Base-by-base conservation (phyloP, 2,888 invertebrate genomes). In the Mythimna impura region DNA sequence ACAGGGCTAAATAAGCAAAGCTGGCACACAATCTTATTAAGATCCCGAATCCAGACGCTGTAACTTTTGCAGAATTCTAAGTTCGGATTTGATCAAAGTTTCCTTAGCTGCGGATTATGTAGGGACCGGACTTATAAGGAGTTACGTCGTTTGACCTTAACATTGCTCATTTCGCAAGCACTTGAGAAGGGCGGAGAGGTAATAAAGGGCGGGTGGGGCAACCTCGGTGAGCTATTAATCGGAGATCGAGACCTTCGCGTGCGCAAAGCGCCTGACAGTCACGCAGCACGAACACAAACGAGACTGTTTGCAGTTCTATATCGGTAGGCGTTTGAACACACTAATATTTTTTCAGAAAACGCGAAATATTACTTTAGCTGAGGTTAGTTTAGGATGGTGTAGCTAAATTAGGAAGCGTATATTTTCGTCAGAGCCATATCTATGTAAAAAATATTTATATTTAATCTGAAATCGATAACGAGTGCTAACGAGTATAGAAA, bases 181-280 rank as follows among this genome's bases (percentile, higher is more conserved):
- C 85, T 86, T 70, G 82, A 88, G 86, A 88, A 88, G 89, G 89
- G 92, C 85, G 86, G 89, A 91, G 91, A 87, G 91, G 93, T 89
- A 92, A 93, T 94, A 93, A 94, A 93, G 90, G 88, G 88, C 87
- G 88, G 91, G 91, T 86, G 87, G 90, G 92, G 91, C 89, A 88
- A 86, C 90, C 88, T 88, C 87, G 88, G 88, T 87, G 88, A 83
- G 90, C 91, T 89, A 93, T 93, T 94, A 94, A 94, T 94, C 90
- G 91, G 90, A 90, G 92, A 91, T 92, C 90, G 90, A 91, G 94
- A 93, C 95, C 95, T 95, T 95, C 91, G 94, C 96, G 95, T 95
- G 92, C 82, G 80, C 78, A 67, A 83, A 89, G 92, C 94, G 95
- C 95, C 94, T 95, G 92, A 91, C 89, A 86, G 91, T 89, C 86